These are phyloP conservation scores for Clanis bilineata DNA, from an alignment of 2,888 invertebrate genomes.

Conservation along the genomic window DNA sequence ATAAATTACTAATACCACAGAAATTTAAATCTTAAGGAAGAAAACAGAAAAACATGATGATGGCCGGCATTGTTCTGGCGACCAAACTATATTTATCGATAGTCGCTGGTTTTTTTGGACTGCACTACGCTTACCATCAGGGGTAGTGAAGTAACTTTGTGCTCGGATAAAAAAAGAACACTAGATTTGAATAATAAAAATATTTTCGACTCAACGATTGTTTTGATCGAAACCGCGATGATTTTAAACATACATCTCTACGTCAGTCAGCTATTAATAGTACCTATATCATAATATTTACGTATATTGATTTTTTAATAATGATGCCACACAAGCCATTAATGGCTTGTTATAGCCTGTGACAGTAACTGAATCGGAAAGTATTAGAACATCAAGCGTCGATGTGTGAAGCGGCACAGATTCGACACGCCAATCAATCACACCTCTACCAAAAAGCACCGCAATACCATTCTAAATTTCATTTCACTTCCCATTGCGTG, in stretches of 20 bases:
- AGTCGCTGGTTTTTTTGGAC: too few relatives aligned
- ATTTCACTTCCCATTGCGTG: not conserved
- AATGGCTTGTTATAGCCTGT: not conserved
- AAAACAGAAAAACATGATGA: too few relatives aligned
- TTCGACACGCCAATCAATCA: conserved; percentile 25
- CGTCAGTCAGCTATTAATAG: not conserved
- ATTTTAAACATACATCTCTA: not conserved
- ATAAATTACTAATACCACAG: too few relatives aligned
- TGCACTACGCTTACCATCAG: too few relatives aligned
- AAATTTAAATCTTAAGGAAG: too few relatives aligned
- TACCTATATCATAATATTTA: not conserved
- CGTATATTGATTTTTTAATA: not conserved
- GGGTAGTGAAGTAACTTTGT: too few relatives aligned
- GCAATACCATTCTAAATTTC: not conserved
- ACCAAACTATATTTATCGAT: too few relatives aligned
- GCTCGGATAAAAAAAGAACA: not conserved
- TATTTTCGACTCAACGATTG: not conserved
- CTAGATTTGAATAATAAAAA: not conserved
- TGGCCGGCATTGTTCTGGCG: too few relatives aligned
- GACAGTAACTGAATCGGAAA: not conserved
- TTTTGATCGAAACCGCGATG: conserved; percentile 3
- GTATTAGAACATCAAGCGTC: not conserved
- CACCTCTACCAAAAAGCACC: not conserved
- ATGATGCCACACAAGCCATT: too few relatives aligned
- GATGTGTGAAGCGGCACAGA: conserved; percentile 10